These are phyloP conservation scores for Acipenser transmontanus DNA, from an alignment of 2,797 vertebrate species.

Conservation along the genomic window DNA sequence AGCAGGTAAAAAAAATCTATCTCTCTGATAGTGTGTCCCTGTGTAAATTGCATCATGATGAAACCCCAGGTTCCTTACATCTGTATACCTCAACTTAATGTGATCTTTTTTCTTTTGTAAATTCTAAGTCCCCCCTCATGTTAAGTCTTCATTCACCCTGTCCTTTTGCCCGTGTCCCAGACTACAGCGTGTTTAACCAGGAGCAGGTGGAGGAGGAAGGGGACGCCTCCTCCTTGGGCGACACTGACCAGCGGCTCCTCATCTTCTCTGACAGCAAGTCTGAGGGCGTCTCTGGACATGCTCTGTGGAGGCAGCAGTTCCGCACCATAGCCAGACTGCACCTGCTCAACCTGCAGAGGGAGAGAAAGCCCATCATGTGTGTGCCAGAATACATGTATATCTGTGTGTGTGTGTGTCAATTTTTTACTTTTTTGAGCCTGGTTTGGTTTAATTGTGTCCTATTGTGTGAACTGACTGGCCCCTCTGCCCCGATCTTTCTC, in stretches of 20 bases:
- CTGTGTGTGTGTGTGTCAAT: background rate
- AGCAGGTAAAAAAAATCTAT: constrained; percentile 60
- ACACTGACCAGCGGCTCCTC: constrained; percentile 49
- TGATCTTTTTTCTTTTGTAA: too few species aligned
- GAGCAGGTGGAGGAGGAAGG: constrained; percentile 44
- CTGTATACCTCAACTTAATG: too few species aligned
- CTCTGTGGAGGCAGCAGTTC: constrained; percentile 84
- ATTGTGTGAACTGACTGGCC: background rate
- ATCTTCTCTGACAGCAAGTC: constrained; percentile 47
- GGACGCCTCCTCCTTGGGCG: constrained; percentile 42
- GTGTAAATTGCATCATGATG: too few species aligned
- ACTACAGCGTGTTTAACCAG: constrained; percentile 56
- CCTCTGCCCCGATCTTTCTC: background rate
- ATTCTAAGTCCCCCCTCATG: too few species aligned
- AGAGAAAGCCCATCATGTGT: constrained; percentile 61
- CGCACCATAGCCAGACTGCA: constrained; percentile 65
- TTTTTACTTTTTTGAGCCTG: background rate
- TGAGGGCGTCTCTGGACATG: constrained; percentile 22
- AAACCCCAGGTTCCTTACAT: too few species aligned
- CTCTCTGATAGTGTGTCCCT: too few species aligned
- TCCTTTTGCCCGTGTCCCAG: constrained; percentile 40
- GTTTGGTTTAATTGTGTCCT: background rate
- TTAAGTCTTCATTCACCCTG: background rate
- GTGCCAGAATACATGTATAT: constrained; percentile 54
- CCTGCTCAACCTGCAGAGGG: constrained; percentile 71